These are phyloP conservation scores for Patagioenas fasciata DNA, from an alignment of 2,113 vertebrate genomes.

Conservation along the genomic window DNA sequence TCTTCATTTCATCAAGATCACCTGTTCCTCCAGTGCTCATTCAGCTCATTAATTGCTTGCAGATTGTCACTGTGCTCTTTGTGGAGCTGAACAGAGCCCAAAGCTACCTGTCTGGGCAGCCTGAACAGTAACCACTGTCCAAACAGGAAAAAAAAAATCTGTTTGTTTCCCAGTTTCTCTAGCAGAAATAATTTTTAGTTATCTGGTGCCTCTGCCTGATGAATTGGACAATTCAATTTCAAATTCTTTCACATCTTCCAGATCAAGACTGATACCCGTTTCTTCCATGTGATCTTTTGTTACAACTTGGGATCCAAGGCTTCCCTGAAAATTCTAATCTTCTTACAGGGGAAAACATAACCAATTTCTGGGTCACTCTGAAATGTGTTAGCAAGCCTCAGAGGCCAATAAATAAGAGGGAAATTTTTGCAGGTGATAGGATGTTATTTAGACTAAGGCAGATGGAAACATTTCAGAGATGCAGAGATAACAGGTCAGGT, in stretches of 20 bases:
- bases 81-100: background rate
- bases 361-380: background rate
- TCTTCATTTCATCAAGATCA: background rate
- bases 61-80: background rate
- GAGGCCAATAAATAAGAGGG: background rate
- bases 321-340: background rate
- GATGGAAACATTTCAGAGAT: background rate
- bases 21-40: background rate
- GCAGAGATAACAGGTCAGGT: background rate
- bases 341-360: background rate
- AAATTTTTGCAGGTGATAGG: background rate
- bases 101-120: background rate
- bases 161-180: background rate
- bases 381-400: background rate
- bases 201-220: background rate
- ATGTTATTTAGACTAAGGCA: background rate
- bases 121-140: background rate
- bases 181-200: background rate
- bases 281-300: background rate
- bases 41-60: background rate
- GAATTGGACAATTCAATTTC: background rate
- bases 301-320: background rate
- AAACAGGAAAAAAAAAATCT: background rate
- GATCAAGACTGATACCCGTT: background rate
- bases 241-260: background rate